These are phyloP conservation scores for Mnemiopsis leidyi DNA, from an alignment of 37 sponge, comb jelly and placozoan genomes.

Conservation along the genomic window DNA sequence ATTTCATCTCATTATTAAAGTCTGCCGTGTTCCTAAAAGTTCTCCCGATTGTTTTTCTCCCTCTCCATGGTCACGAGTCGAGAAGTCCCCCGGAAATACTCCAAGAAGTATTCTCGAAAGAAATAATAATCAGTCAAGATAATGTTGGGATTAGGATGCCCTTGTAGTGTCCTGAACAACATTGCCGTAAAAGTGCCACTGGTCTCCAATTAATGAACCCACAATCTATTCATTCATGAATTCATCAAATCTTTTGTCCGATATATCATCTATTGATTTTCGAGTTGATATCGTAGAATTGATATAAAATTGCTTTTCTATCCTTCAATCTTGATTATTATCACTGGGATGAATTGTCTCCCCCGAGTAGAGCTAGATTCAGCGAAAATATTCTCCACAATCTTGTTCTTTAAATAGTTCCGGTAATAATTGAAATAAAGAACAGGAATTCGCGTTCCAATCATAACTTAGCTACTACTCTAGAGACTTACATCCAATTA, in stretches of 20 bases:
- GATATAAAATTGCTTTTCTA: neutral
- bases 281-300: neutral
- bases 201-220: neutral
- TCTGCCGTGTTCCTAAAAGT: too few species aligned
- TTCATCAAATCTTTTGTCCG: slow-evolving; percentile 29
- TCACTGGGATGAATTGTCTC: neutral
- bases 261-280: neutral
- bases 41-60: too few species aligned
- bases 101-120: neutral
- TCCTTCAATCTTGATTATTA: neutral
- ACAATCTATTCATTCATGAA: neutral
- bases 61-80: too few species aligned
- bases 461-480: neutral
- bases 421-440: neutral
- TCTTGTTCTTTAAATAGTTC: neutral
- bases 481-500: too few species aligned
- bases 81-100: neutral
- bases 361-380: too few species aligned
- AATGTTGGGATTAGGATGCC: neutral
- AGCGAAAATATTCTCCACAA: neutral
- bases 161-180: neutral
- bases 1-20: too few species aligned
- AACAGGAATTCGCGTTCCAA: neutral
- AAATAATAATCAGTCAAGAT: neutral
- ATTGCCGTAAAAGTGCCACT: neutral